These are phyloP conservation scores for Cylloceria caligata DNA, from an alignment of 2,888 invertebrate genomes.

Conservation along the genomic window DNA sequence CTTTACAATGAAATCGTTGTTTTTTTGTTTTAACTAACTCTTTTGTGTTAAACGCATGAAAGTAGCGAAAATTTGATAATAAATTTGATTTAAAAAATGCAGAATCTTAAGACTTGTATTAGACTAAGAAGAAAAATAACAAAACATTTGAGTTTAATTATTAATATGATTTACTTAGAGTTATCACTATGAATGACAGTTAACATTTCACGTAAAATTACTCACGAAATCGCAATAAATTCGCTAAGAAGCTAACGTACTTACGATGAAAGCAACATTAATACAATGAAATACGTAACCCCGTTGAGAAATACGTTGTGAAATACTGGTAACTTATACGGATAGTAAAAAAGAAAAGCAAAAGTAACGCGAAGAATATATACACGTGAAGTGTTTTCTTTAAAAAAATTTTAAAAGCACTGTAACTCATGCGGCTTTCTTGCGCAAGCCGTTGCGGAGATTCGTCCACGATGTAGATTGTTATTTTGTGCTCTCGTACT, in stretches of 20 bases:
- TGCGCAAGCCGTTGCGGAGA: not conserved
- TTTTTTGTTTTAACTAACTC: too few species aligned
- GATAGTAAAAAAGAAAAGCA: slow-evolving; percentile 1
- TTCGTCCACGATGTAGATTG: not conserved
- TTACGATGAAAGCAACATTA: too few species aligned
- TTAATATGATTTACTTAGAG: not conserved
- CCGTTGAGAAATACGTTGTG: not conserved
- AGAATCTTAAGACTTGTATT: too few species aligned
- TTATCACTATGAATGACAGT: not conserved
- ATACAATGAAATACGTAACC: too few species aligned
- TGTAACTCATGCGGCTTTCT: too few species aligned
- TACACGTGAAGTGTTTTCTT: not conserved
- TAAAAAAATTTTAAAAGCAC: not conserved
- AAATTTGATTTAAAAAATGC: not conserved
- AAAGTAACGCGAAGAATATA: not conserved
- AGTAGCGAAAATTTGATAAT: not conserved
- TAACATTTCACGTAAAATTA: not conserved
- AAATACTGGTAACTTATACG: not conserved
- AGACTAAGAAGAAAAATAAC: not conserved
- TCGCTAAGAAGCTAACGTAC: not conserved
- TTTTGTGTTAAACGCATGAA: too few species aligned
- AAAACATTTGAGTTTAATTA: not conserved
- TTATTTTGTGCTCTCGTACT: too few species aligned
- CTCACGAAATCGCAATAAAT: not conserved
- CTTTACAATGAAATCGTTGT: too few species aligned